Conservation (phyloP, 92 coral and sea anemone genomes). For the Epizoanthus scotinus region DNA sequence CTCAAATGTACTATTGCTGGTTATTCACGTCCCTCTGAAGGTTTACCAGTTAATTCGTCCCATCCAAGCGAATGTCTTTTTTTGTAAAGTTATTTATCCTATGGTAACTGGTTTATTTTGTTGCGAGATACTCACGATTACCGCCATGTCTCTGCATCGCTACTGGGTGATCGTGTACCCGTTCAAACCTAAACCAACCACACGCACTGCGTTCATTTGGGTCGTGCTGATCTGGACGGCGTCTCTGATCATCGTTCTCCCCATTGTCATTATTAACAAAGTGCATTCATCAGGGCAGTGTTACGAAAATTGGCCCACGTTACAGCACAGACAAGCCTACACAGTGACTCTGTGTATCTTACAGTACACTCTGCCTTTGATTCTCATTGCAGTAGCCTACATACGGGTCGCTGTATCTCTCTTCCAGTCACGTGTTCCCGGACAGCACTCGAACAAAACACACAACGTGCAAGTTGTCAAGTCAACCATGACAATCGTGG, state of each 20-base stretch:
- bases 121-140: constrained; percentile 40
- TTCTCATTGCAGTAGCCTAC: constrained; percentile 37
- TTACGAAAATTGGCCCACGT: constrained; percentile 30
- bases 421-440: constrained; percentile 7
- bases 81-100: constrained; percentile 1
- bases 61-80: background rate
- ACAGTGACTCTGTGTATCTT: constrained; percentile 36
- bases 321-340: constrained; percentile 26
- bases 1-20: background rate
- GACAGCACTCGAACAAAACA: background rate
- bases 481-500: constrained; percentile 10
- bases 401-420: constrained; percentile 23
- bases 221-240: constrained; percentile 40
- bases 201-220: constrained; percentile 5
- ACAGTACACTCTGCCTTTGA: constrained; percentile 45
- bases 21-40: constrained; percentile 14
- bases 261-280: constrained; percentile 3
- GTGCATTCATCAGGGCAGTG: constrained; percentile 8
- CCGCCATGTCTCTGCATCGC: constrained; percentile 51
- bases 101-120: constrained; percentile 11
- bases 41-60: background rate
- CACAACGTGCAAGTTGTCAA: constrained; percentile 14
- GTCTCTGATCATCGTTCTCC: constrained; percentile 30
- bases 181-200: constrained; percentile 31
- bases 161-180: constrained; percentile 50